Evolutionary conservation across 2,113 vertebrate species (phyloP), one percentile per base, ranked within the genome.

Genomic region (Myotis brandtii): DNA sequence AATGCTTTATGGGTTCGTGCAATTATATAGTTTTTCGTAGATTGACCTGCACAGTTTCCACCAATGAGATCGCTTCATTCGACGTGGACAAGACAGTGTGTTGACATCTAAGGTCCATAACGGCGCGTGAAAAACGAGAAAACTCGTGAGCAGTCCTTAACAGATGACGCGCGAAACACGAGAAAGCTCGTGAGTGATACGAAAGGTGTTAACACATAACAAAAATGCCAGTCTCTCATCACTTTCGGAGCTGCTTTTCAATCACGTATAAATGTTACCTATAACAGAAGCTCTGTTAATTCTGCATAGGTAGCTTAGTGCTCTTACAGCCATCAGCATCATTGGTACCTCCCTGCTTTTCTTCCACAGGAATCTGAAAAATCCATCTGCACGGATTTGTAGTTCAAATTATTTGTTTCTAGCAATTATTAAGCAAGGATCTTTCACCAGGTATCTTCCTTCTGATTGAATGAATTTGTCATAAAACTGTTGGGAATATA

Each of bases 391-490:
- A 64, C 9, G 12, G 11, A 81, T 64, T 17, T 37, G 30, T 40
- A 79, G 43, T 86, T 86, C 64, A 76, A 88, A 85, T 70, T 48
- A 92, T 54, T 83, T 79, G 21, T 79, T 72, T 46, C 76, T 92
- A 92, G 67, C 32, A 79, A 86, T 59, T 84, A 83, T 0, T 92
- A 54, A 62, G 43, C 14, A 25, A 62, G 54, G n/a, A 48, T 5
- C 43, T 83, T 70, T 48, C 25, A 62, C 34, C 23, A 17, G 5
- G 0, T 67, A 59, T 70, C 27, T 84, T 43, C 76, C 66, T 69
- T 76, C 18, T 43, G 37, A 54, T 43, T 40, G 73, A 30, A 10
- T 92, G 46, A 54, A 56, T 81, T 37, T 59, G 18, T 54, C 72
- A 77, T 25, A 72, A 75, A 77, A 62, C 23, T 62, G 23, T 20